These are phyloP conservation scores for Pampusana beccarii DNA, from an alignment of 2,113 vertebrate genomes.

Conservation along the genomic window DNA sequence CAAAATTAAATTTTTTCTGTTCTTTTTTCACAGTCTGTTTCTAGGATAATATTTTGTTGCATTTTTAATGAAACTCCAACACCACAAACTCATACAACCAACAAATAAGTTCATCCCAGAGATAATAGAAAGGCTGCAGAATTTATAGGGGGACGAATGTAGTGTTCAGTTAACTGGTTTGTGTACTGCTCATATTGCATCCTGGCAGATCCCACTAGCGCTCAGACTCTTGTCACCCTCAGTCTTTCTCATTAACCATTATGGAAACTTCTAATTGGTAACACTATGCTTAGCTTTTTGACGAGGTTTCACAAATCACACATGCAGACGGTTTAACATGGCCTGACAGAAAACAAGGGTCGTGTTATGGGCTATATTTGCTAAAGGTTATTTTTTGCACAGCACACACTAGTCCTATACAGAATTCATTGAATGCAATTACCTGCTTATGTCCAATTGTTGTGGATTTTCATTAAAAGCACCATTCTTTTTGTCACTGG, in stretches of 20 bases:
- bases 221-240: not conserved
- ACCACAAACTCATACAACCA: not conserved
- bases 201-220: not conserved
- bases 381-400: not conserved
- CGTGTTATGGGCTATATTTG: not conserved
- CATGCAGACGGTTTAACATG: not conserved
- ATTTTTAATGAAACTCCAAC: too few species aligned
- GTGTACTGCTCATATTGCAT: not conserved
- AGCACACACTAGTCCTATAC: not conserved
- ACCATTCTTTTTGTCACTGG: not conserved
- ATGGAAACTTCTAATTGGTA: not conserved
- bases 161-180: not conserved
- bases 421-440: not conserved
- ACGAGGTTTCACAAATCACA: not conserved
- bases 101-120: not conserved
- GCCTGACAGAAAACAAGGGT: accelerated
- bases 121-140: not conserved
- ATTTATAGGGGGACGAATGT: not conserved
- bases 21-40: not conserved
- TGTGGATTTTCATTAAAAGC: not conserved
- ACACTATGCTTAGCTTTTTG: not conserved
- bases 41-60: not conserved
- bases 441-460: not conserved
- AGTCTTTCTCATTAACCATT: not conserved
- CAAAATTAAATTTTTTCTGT: not conserved